phyloP scores from a whole-genome alignment of 2,113 vertebrate genomes.

The Sinocyclocheilus grahami region DNA sequence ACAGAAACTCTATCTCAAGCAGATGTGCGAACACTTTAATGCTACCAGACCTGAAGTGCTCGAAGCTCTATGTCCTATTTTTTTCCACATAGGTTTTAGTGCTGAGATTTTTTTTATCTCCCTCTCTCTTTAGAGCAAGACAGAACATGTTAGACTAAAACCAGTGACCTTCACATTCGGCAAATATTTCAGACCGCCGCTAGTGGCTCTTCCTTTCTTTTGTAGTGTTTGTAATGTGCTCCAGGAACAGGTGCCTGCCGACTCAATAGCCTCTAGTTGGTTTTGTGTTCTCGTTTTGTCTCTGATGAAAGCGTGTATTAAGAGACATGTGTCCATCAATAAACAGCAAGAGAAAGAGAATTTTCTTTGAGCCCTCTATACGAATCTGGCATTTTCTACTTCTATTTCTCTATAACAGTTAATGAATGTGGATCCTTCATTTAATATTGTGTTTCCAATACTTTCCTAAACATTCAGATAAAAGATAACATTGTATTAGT shows the following conservation, averaged over 20 bases:
- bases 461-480: slow-evolving; percentile 24
- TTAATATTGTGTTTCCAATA: neutral
- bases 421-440: neutral
- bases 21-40: slow-evolving; percentile 60
- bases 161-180: slow-evolving; percentile 65
- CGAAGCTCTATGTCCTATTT: slow-evolving; percentile 40
- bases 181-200: slow-evolving; percentile 59
- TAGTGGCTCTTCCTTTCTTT: slow-evolving; percentile 52
- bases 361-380: neutral
- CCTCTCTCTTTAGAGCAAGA: slow-evolving; percentile 37
- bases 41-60: slow-evolving; percentile 51
- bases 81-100: slow-evolving; percentile 39
- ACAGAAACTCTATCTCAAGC: slow-evolving; percentile 66
- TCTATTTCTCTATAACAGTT: neutral
- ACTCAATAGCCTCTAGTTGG: slow-evolving; percentile 61
- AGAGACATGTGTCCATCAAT: slow-evolving; percentile 33
- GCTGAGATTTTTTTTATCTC: neutral
- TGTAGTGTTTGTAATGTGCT: slow-evolving; percentile 58
- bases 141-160: slow-evolving; percentile 53
- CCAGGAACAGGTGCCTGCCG: slow-evolving; percentile 59
- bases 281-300: slow-evolving; percentile 61
- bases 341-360: neutral
- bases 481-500: slow-evolving; percentile 31
- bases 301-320: slow-evolving; percentile 60
- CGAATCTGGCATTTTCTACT: slow-evolving; percentile 12